Evolutionary conservation across 2,113 vertebrate species (phyloP).

Genomic region (Pardalotus punctatus): DNA sequence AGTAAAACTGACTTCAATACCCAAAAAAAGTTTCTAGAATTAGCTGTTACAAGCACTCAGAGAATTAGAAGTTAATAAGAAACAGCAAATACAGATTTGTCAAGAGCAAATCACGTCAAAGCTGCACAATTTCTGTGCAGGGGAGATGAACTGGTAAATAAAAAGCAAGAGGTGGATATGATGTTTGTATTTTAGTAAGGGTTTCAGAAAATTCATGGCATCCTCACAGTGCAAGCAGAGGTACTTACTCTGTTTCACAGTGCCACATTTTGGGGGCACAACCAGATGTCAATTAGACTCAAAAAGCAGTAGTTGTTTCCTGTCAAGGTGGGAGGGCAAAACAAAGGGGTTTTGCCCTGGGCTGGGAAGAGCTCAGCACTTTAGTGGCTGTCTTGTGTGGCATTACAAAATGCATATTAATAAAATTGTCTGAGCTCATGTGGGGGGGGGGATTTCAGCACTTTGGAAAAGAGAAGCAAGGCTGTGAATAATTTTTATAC

Average conservation of each 20-base stretch:
- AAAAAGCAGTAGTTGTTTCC: background rate
- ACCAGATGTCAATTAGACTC: background rate
- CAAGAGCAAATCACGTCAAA: constrained; percentile 26
- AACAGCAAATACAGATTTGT: constrained; percentile 54
- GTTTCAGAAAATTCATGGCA: background rate
- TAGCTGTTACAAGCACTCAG: constrained; percentile 56
- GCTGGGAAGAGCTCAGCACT: background rate
- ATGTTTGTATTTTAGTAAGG: background rate
- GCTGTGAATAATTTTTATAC: background rate
- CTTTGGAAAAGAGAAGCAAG: background rate
- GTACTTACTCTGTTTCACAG: background rate
- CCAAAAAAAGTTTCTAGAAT: constrained; percentile 46
- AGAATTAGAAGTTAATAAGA: constrained; percentile 57
- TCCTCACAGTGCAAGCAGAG: background rate
- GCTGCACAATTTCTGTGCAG: background rate
- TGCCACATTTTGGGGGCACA: background rate
- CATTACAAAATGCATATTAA: background rate
- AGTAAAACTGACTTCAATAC: constrained; percentile 57
- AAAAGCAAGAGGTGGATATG: background rate
- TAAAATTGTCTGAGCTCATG: background rate
- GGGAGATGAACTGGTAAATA: background rate
- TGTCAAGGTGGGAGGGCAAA: background rate
- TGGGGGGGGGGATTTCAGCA: background rate
- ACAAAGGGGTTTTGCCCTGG: background rate
- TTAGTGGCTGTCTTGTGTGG: background rate